Evolutionary conservation across 1,140 invertebrate genomes (phyloP).

Genomic region (Babylonia areolata): DNA sequence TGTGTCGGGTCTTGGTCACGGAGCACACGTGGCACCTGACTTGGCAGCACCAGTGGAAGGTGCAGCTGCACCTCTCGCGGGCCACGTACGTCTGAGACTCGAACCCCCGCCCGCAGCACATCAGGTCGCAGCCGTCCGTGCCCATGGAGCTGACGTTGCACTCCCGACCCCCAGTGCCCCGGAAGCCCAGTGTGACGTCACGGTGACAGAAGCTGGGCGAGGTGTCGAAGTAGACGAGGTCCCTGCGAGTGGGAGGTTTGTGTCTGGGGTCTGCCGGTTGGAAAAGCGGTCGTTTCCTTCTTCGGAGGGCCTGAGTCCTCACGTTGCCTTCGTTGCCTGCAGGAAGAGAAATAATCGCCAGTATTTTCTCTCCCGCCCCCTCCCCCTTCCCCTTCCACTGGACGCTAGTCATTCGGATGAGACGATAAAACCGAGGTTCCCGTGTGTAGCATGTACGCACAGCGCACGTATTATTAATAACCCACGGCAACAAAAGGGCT

Average conservation of each 20-base stretch:
- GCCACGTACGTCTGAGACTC: constrained; percentile 85
- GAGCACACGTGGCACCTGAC: constrained; percentile 84
- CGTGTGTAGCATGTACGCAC: too few species aligned
- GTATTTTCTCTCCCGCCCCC: too few species aligned
- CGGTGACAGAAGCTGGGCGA: constrained; percentile 90
- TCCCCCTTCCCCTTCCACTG: too few species aligned
- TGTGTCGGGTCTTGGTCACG: too few species aligned
- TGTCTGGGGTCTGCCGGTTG: constrained; percentile 65
- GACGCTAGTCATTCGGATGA: too few species aligned
- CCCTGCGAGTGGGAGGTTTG: constrained; percentile 74
- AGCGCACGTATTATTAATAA: too few species aligned
- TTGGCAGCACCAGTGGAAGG: constrained; percentile 93
- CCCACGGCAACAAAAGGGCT: too few species aligned
- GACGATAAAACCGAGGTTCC: too few species aligned
- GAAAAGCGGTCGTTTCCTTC: constrained; percentile 53
- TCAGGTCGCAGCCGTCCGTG: constrained; percentile 87
- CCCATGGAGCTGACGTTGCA: constrained; percentile 80
- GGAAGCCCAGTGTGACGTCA: constrained; percentile 87
- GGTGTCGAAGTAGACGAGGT: constrained; percentile 93
- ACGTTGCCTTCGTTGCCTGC: constrained; percentile 28
- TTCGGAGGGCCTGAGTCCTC: too few species aligned
- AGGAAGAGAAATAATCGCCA: too few species aligned
- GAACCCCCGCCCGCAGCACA: constrained; percentile 93
- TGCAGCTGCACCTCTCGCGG: constrained; percentile 88
- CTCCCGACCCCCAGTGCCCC: constrained; percentile 83